Base-by-base conservation (phyloP, 2,888 invertebrate species). In the Eueremaeus valkanovi region DNA sequence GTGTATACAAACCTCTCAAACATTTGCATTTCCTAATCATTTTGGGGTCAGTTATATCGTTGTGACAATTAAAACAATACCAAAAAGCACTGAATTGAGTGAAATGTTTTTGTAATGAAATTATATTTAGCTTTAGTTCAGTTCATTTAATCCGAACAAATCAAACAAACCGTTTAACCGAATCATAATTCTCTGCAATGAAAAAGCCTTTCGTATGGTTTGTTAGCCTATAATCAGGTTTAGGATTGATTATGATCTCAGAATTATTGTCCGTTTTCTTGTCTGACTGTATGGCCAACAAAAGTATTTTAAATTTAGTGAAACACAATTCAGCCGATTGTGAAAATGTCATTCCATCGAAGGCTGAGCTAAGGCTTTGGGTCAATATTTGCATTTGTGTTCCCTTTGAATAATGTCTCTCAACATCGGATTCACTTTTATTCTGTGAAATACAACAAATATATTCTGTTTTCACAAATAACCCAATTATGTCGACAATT, bases 301-400 rank as follows among this genome's bases (percentile, higher is more conserved):
- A 88, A 78, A 99, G 88, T 75, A 99, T 88, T 85, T 99, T 98
- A 83, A 99, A 86, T 86, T 97, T 97, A 77, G 95, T 94, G 87
- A 99, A 99, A 87, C 99, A 97, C 82, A 99, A 89, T 98, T 98
- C 96, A 89, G 97, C 95, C 86, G 97, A 97, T 89, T 98, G 95
- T 84, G 97, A 93, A 88, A 99, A 99, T 85, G 93, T 93, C 93
- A 98, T 95, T 88, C 96, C 95, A 86, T 95, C 95, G 89, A 98
- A 98, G 85, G 97, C 95, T 85, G 95, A 93, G 86, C 97, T 96
- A 87, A 99, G 90, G 86, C 95, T 95, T 90, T 99, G 98, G 85
- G 98, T 99, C 89, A 99, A 99, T 96, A 97, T 97, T 91, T 99
- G 98, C 90, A 98, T 98, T 87, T 98, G 98, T 84, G 98, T 98